Conservation (phyloP, 2,888 invertebrate species). For the Synergus japonicus region DNA sequence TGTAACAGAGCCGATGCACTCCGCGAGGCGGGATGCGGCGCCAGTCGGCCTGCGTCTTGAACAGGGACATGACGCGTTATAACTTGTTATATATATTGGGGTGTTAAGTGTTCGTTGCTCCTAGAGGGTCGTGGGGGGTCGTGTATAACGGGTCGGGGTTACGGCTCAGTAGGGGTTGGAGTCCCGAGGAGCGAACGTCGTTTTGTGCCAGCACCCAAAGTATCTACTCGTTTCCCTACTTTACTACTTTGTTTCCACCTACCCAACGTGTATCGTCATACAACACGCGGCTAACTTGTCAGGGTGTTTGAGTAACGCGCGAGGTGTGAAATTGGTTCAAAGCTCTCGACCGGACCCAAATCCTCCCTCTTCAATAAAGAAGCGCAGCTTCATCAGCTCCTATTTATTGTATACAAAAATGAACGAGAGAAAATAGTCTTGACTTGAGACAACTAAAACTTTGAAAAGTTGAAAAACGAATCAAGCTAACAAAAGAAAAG, state of each 20-base stretch:
- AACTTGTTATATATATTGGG: conserved; percentile 49
- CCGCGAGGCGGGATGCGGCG: conserved; percentile 61
- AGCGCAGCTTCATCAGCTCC: neutral
- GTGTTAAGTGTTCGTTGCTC: conserved; percentile 62
- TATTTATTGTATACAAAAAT: neutral
- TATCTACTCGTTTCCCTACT: conserved; percentile 21
- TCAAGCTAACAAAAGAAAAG: neutral
- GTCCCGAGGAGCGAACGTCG: conserved; percentile 59
- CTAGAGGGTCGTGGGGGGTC: conserved; percentile 38
- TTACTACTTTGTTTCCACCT: neutral
- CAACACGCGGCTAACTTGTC: neutral
- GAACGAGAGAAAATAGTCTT: neutral
- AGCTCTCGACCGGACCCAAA: neutral
- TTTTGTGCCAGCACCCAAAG: conserved; percentile 42
- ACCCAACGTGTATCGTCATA: neutral
- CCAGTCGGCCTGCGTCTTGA: conserved; percentile 61
- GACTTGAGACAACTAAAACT: neutral
- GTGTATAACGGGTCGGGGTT: conserved; percentile 54
- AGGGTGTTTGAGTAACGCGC: conserved; percentile 10
- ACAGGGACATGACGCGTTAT: conserved; percentile 45
- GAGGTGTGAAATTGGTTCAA: conserved; percentile 16
- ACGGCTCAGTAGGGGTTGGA: conserved; percentile 68
- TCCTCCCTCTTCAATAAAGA: neutral
- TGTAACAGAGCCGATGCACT: conserved; percentile 61
- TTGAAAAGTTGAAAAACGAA: neutral